These are phyloP conservation scores for Stenodema calcarata DNA, from an alignment of 2,888 invertebrate species.

Conservation along the genomic window DNA sequence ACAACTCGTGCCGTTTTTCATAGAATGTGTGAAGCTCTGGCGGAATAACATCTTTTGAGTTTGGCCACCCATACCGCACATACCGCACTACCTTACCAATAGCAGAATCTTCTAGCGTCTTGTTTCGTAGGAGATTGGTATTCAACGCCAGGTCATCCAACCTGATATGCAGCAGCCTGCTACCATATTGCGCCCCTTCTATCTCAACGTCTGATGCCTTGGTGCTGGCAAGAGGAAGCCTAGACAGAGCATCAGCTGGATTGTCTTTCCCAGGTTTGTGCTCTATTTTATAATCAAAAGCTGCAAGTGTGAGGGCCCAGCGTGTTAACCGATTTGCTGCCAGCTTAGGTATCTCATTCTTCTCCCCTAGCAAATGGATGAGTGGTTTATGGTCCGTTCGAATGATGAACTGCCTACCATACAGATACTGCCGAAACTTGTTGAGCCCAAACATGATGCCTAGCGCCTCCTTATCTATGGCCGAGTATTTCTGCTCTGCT, in stretches of 20 bases:
- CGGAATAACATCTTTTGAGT: no score
- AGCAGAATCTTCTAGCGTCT: no score
- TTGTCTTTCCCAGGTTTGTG: neutral
- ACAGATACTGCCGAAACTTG: neutral
- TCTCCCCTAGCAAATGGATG: neutral
- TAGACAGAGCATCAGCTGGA: neutral
- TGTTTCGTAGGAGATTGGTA: neutral
- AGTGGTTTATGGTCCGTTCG: neutral
- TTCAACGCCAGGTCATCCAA: neutral
- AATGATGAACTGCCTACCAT: neutral
- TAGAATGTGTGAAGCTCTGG: no score
- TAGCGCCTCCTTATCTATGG: no score
- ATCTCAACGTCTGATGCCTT: no score
- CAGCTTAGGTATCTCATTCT: constrained; percentile 50
- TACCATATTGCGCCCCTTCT: neutral
- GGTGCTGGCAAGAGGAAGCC: neutral
- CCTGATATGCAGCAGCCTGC: neutral
- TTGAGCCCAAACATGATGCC: no score
- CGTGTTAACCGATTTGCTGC: constrained; percentile 46
- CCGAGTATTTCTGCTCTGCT: no score
- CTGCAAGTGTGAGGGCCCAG: neutral
- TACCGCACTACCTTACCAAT: no score
- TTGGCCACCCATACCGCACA: no score
- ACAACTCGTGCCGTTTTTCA: no score
- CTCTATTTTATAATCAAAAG: neutral